These are phyloP conservation scores for Acronicta alni DNA, from an alignment of 2,888 invertebrate species.

Conservation along the genomic window DNA sequence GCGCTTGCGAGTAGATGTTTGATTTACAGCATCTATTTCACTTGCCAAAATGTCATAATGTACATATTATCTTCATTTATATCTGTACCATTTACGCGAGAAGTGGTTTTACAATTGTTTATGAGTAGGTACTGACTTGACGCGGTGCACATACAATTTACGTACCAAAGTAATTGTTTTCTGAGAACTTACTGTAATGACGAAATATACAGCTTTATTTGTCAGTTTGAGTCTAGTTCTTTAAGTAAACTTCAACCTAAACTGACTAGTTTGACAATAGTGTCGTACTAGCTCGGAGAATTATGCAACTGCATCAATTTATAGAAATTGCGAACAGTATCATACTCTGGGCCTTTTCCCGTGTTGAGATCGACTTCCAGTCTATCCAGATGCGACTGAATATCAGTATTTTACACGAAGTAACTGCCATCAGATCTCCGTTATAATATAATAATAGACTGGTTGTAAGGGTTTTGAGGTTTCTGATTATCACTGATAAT, in stretches of 20 bases:
- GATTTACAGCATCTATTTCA: conserved; percentile 42
- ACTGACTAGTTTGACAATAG: not conserved
- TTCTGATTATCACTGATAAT: no score
- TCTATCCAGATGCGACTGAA: no score
- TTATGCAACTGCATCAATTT: no score
- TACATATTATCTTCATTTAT: conserved; percentile 32
- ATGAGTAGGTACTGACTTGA: conserved; percentile 20
- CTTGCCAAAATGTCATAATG: conserved; percentile 47
- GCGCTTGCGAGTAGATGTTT: conserved; percentile 37
- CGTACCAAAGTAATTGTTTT: conserved; percentile 21
- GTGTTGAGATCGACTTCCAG: no score
- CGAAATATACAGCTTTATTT: conserved; percentile 18
- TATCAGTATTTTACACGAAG: no score
- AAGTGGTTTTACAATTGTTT: conserved; percentile 30
- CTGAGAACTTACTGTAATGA: conserved; percentile 12
- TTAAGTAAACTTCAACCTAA: conserved; percentile 3
- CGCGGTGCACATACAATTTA: conserved; percentile 15
- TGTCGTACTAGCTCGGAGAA: no score
- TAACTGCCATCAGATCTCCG: no score
- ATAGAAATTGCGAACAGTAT: no score
- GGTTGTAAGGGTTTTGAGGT: no score
- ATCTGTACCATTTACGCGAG: conserved; percentile 46
- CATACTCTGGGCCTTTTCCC: no score
- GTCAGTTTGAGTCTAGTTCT: conserved; percentile 5
- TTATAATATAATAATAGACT: no score